Evolutionary conservation across 2,888 invertebrate genomes (phyloP), one percentile per base, ranked within the genome.

Genomic region (Odontothrips loti): DNA sequence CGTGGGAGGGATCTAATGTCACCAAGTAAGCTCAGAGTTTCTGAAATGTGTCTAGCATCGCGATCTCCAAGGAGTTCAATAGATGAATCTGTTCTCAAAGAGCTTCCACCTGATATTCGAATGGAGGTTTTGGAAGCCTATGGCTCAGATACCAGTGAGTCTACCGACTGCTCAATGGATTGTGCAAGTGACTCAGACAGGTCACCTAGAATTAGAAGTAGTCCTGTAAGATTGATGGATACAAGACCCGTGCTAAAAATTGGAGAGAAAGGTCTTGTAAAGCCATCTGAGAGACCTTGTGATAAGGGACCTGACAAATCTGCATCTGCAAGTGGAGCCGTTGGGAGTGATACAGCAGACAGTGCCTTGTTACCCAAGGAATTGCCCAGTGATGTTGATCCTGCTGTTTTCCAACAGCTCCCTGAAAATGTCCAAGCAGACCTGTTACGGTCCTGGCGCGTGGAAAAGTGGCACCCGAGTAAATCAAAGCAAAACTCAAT

Each of bases 41-140:
- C 51, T 75, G 47, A 81, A 43, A 23, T 63, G n/a, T 27, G 17
- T 12, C 1, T 47, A 68, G 68, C 68, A 80, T 47, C 51, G 80
- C 47, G 78, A 47, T 78, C 80, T 29, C 47, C 79, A 11, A 47
- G 68, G 11, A 75, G 75, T 23, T 47, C 75, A 34, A 27, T 81
- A 68, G 81, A 82, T 79, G 51, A 79, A 23, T 75, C 80, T 29
- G 75, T 80, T 75, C 81, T 82, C 9, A 58, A 82, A 23, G 80
- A 82, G 43, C 27, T 82, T 29, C 80, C 82, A 15, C 47, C 79
- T 34, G 82, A 82, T 34, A 82, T 82, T 17, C 79, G 78, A 81
- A 68, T 17, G 79, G 82, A 82, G 81, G 48, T 81, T 34, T 47
- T 81, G 17, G 75, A 78, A 47, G 58, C 68, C 1, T 79, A 80